A percentile compares a stretch with the other conserved stretches of the same genome.
Conservation (phyloP, 2,113 vertebrate species). For the Pluvianellus socialis region DNA sequence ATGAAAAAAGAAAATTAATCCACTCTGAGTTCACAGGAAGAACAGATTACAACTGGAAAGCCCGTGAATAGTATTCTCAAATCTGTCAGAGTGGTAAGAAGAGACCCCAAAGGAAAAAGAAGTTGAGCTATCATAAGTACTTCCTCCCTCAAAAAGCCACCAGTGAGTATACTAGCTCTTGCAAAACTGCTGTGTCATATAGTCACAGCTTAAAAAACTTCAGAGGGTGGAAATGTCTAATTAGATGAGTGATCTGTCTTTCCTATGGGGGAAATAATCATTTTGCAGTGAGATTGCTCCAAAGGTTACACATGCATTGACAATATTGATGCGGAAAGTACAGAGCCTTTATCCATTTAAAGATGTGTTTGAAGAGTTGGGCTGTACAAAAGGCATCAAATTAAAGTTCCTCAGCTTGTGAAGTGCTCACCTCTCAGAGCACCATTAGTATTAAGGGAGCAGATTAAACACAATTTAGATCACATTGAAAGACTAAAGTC, state of each 20-base stretch:
- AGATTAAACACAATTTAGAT: slow-evolving; percentile 56
- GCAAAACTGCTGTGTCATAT: not conserved
- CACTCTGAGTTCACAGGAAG: not conserved
- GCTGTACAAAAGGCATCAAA: slow-evolving; percentile 24
- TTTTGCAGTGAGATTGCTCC: not conserved
- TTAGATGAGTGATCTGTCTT: slow-evolving; percentile 3
- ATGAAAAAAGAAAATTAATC: not conserved
- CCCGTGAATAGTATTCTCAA: not conserved
- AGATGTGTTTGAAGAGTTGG: not conserved
- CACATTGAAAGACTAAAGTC: slow-evolving; percentile 37
- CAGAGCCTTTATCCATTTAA: not conserved
- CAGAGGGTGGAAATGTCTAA: not conserved
- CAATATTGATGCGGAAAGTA: slow-evolving; percentile 25
- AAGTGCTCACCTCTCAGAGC: slow-evolving; percentile 1
- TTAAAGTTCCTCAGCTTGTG: slow-evolving; percentile 33
- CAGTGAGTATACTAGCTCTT: not conserved
- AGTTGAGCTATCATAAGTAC: not conserved
- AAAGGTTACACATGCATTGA: slow-evolving; percentile 43
- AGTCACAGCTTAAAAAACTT: not conserved
- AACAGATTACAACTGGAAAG: not conserved
- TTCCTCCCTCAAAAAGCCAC: not conserved
- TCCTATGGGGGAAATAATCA: not conserved
- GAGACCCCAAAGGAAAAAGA: not conserved
- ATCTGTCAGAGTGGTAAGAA: not conserved
- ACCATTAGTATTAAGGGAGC: slow-evolving; percentile 34